These are phyloP conservation scores for Poeciliopsis retropinna DNA, from an alignment of 2,113 vertebrate genomes.

Conservation along the genomic window DNA sequence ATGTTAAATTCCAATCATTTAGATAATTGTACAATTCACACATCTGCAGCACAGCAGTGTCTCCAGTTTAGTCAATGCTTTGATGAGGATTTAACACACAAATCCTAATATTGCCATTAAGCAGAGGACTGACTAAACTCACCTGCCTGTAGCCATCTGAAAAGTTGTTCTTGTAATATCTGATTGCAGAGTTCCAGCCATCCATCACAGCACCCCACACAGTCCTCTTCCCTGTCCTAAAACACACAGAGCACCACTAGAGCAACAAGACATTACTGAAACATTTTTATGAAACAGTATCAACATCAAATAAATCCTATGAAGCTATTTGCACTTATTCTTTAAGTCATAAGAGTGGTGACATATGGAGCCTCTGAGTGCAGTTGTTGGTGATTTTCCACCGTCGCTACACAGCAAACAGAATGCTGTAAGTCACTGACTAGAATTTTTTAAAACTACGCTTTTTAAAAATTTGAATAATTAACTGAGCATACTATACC, in stretches of 20 bases:
- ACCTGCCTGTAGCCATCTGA: conserved; percentile 98
- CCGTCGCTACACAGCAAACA: too few relatives aligned
- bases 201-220: conserved; percentile 94
- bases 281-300: background rate
- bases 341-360: too few relatives aligned
- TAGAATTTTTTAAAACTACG: too few relatives aligned
- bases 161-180: conserved; percentile 99
- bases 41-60: too few relatives aligned
- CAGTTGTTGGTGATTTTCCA: too few relatives aligned
- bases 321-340: background rate
- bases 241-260: background rate
- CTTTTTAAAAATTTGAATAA: too few relatives aligned
- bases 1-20: too few relatives aligned
- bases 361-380: too few relatives aligned
- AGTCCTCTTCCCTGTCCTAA: conserved; percentile 94
- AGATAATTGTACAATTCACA: too few relatives aligned
- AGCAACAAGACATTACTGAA: background rate
- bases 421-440: too few relatives aligned
- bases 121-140: background rate
- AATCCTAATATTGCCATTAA: background rate
- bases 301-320: background rate
- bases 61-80: background rate
- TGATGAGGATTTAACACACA: background rate
- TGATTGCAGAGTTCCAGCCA: conserved; percentile 94
- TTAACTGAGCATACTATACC: too few relatives aligned